phyloP scores from a whole-genome alignment of 2,797 vertebrate species.

The Paguma larvata region DNA sequence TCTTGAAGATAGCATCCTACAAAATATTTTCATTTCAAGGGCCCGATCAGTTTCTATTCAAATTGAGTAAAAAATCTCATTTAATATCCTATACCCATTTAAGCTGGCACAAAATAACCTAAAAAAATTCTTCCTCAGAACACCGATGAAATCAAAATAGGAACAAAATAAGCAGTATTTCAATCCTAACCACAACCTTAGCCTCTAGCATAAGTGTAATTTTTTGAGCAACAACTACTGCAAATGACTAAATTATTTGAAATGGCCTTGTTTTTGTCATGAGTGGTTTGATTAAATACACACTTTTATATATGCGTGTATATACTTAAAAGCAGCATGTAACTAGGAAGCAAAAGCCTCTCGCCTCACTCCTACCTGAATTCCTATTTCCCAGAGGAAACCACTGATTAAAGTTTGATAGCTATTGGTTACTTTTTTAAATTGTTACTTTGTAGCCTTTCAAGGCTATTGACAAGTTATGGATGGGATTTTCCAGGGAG shows the following conservation, averaged over 20 bases:
- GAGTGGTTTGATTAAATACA: background rate
- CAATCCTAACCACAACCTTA: background rate
- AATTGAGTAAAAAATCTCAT: conserved; percentile 56
- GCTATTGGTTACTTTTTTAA: background rate
- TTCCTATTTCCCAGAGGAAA: conserved; percentile 35
- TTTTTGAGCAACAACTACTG: conserved; percentile 10
- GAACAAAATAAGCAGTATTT: conserved; percentile 60
- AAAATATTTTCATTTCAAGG: conserved; percentile 57
- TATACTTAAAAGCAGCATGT: background rate
- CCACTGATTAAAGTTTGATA: background rate
- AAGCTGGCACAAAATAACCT: conserved; percentile 22
- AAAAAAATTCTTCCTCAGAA: conserved; percentile 19
- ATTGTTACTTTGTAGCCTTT: conserved; percentile 16
- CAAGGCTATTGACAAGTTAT: background rate
- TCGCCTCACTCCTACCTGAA: background rate
- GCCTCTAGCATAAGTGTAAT: background rate
- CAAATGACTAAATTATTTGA: background rate
- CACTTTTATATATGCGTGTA: no score
- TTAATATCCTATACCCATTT: conserved; percentile 23
- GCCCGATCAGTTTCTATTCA: conserved; percentile 26
- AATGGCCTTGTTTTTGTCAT: conserved; percentile 8
- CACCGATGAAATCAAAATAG: conserved; percentile 47
- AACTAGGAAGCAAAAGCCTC: conserved; percentile 14
- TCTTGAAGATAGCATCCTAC: conserved; percentile 17
- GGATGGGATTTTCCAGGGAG: conserved; percentile 27